phyloP scores from a whole-genome alignment of 2,888 invertebrate species.

The Eulithis testata region DNA sequence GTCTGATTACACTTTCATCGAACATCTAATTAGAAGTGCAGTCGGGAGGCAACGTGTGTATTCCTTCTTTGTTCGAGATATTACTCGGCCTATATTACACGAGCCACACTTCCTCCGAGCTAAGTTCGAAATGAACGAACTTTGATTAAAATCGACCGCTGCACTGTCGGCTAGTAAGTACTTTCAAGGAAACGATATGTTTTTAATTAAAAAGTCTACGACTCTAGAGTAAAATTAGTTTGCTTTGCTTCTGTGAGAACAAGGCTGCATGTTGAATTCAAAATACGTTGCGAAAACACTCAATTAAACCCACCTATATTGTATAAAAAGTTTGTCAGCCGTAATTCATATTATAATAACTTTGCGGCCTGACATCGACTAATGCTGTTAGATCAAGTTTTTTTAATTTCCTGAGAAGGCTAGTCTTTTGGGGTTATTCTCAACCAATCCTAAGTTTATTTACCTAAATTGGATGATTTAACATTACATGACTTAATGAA shows the following conservation, averaged over 20 bases:
- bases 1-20: slow-evolving; percentile 85
- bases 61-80: slow-evolving; percentile 73
- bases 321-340: slow-evolving; percentile 13
- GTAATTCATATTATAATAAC: slow-evolving; percentile 13
- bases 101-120: slow-evolving; percentile 58
- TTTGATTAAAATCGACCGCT: slow-evolving; percentile 77
- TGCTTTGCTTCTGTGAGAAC: not conserved
- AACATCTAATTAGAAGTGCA: slow-evolving; percentile 84
- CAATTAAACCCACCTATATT: not conserved
- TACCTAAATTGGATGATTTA: too few relatives aligned
- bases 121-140: slow-evolving; percentile 77
- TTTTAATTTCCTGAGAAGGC: slow-evolving; percentile 72
- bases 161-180: slow-evolving; percentile 42
- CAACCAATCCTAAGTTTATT: not conserved
- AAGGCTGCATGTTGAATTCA: not conserved
- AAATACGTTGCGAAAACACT: not conserved
- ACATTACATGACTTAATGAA: too few relatives aligned
- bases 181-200: slow-evolving; percentile 39
- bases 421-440: slow-evolving; percentile 15
- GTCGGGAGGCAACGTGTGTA: slow-evolving; percentile 70
- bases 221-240: slow-evolving; percentile 21
- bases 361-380: slow-evolving; percentile 20
- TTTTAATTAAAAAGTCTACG: slow-evolving; percentile 33
- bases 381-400: slow-evolving; percentile 25
- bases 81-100: slow-evolving; percentile 73